Evolutionary conservation across 2,797 vertebrate species (phyloP).

Genomic region (Coccyzus lansbergi): DNA sequence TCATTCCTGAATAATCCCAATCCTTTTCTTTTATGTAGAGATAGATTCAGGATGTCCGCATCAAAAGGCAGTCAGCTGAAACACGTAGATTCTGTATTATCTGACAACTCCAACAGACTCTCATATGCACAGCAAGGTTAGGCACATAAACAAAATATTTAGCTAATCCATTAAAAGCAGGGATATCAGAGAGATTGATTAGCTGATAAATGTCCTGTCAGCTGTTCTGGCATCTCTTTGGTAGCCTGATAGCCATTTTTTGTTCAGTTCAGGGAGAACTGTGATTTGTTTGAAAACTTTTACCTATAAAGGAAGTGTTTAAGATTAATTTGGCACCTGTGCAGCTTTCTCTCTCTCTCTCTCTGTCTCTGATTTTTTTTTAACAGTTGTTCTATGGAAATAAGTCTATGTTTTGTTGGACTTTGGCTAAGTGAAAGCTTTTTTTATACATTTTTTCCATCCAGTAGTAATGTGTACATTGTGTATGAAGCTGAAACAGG

Average conservation of each 20-base stretch:
- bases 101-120: not conserved
- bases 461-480: conserved; percentile 7
- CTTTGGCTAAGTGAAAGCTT: not conserved
- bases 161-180: not conserved
- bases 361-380: not conserved
- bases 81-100: not conserved
- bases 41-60: not conserved
- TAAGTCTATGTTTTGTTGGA: conserved; percentile 64
- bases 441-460: conserved; percentile 50
- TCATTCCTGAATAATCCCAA: not conserved
- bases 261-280: conserved; percentile 29
- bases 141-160: conserved; percentile 8
- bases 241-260: not conserved
- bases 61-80: not conserved
- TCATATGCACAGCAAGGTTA: not conserved
- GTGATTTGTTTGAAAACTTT: conserved; percentile 37
- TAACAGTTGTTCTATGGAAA: conserved; percentile 67
- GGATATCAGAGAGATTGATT: conserved; percentile 7
- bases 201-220: conserved; percentile 25
- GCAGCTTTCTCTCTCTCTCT: not conserved
- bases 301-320: conserved; percentile 54
- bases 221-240: not conserved
- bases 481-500: conserved; percentile 12
- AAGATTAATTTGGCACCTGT: conserved; percentile 17
- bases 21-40: not conserved